Percentiles rank a stretch among this genome's conserved stretches.
phyloP scores from a whole-genome alignment of 1,140 invertebrate species.

The Rhyzopertha dominica region DNA sequence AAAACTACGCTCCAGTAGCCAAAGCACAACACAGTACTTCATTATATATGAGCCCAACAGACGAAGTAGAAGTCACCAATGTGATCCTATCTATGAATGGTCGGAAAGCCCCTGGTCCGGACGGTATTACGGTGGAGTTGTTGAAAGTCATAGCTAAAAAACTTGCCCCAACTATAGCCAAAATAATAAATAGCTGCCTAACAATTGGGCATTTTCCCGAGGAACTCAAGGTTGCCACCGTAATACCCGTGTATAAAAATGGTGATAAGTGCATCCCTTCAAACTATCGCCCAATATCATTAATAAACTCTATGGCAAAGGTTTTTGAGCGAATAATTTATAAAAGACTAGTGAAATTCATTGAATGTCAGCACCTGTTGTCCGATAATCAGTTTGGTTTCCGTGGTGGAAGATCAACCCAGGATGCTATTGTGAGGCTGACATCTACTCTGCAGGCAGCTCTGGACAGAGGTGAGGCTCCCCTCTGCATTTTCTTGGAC shows the following conservation, averaged over 20 bases:
- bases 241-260: slow-evolving; percentile 1
- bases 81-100: background rate
- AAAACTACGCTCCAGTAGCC: too few relatives aligned
- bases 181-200: slow-evolving; percentile 5
- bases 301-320: slow-evolving; percentile 22
- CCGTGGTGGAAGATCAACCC: background rate
- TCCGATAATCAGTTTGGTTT: slow-evolving; percentile 7
- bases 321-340: slow-evolving; percentile 26
- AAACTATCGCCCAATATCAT: slow-evolving; percentile 28
- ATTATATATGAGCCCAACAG: too few relatives aligned
- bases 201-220: background rate
- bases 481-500: slow-evolving; percentile 9
- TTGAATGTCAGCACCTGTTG: slow-evolving; percentile 23
- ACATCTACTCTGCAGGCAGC: slow-evolving; percentile 1
- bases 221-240: slow-evolving; percentile 1
- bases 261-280: background rate
- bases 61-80: background rate
- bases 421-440: slow-evolving; percentile 5
- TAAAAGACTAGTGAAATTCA: slow-evolving; percentile 14
- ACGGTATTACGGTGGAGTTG: background rate
- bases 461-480: slow-evolving; percentile 2
- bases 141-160: background rate
- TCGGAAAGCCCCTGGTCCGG: background rate
- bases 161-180: background rate
- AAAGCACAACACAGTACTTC: too few relatives aligned